A percentile compares a stretch with the other conserved stretches of the same genome.
These are phyloP conservation scores for Delphinapterus leucas DNA, from an alignment of 2,113 vertebrate species.

Conservation along the genomic window DNA sequence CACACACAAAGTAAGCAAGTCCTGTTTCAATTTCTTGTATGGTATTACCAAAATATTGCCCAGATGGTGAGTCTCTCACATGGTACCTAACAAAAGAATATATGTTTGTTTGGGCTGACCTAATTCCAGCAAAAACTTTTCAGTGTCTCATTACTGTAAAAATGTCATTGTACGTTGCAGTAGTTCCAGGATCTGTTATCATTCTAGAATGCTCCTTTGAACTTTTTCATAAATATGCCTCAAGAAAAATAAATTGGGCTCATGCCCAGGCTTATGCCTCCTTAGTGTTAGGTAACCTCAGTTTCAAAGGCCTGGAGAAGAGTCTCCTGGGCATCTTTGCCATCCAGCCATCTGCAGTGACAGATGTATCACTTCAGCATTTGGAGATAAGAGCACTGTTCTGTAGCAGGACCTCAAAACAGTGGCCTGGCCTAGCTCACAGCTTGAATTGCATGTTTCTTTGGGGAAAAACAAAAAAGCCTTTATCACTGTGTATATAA, in stretches of 20 bases:
- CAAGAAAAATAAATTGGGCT: constrained; percentile 12
- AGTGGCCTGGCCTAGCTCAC: constrained; percentile 93
- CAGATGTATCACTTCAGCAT: constrained; percentile 3
- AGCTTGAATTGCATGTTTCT: constrained; percentile 96
- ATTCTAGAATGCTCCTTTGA: not conserved
- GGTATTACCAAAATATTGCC: not conserved
- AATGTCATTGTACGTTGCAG: not conserved
- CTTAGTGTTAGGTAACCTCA: not conserved
- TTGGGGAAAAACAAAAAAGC: constrained; percentile 73
- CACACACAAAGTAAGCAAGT: not conserved
- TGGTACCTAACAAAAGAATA: not conserved
- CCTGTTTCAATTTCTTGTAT: not conserved
- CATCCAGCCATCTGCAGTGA: not conserved
- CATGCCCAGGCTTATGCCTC: not conserved
- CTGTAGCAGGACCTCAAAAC: constrained; percentile 98
- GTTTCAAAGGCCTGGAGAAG: not conserved
- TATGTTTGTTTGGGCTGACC: not conserved
- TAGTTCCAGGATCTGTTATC: not conserved
- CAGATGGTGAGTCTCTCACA: not conserved
- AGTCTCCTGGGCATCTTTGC: not conserved
- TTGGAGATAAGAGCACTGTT: constrained; percentile 64
- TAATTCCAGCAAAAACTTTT: not conserved
- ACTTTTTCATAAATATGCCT: not conserved
- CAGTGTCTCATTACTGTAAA: not conserved
- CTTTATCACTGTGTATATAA: constrained; percentile 64